Evolutionary conservation across 1,140 invertebrate species (phyloP), one percentile per base, ranked within the genome.

Genomic region (Drosophila paulistorum): DNA sequence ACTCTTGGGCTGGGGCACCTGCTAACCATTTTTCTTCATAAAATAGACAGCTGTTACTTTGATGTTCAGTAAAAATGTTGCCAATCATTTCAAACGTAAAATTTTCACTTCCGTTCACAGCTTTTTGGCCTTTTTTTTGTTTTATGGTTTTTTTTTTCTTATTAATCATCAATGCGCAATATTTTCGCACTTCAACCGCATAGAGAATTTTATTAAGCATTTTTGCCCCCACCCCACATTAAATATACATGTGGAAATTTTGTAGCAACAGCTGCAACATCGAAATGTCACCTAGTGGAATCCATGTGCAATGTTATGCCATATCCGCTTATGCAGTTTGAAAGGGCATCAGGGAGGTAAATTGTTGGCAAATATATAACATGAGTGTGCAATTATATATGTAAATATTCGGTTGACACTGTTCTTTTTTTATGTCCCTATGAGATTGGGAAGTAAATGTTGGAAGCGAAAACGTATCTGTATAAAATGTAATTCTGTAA

Each of bases 151-250:
- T 77, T 45, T 51, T 51, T 51, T 51, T 23, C 54, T 54, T 79
- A 87, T 87, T 74, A 75, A 82, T 74, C 66, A 71, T 23, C 67
- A 68, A 48, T 13, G 14, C 14, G 62, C 67, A 65, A 54, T 77
- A 83, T 84, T 89, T 89, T 89, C 77, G 68, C 84, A 81, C 84
- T 84, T 89, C 55, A 71, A 89, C 84, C 84, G 85, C 84, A 89
- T 74, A 74, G 45, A 51, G 37, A 79, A 77, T 89, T 87, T 84
- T 84, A 68, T 81, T 84, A 74, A 84, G 80, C 45, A 51, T 79
- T 84, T 71, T 62, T 79, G 17, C 17, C 23, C 23, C 2, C 20
- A 68, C 55, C 72, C 80, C n/a, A 17, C 17, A 87, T 87, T 80
- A 89, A 87, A 87, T 66, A 87, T 84, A 84, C 80, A 87, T 83